Evolutionary conservation across 2,113 vertebrate genomes (phyloP).

Genomic region (Solea senegalensis): DNA sequence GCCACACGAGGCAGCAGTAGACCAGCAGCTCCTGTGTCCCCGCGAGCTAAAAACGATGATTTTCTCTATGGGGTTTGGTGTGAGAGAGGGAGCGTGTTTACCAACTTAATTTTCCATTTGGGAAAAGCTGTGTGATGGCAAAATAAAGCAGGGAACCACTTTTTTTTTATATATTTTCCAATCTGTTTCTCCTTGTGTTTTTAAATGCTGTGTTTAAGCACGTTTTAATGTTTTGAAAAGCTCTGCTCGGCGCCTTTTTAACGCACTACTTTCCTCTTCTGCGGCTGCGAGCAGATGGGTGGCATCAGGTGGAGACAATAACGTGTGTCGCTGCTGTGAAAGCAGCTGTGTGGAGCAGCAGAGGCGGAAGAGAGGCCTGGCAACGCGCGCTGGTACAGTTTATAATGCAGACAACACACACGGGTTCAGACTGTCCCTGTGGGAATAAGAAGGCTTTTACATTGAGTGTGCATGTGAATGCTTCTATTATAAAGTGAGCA

Average conservation of each 20-base stretch:
- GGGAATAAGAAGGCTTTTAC: background rate
- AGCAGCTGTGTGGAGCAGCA: constrained; percentile 40
- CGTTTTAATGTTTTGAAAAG: too few relatives aligned
- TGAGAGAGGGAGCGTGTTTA: too few relatives aligned
- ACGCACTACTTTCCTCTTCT: background rate
- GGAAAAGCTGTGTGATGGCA: too few relatives aligned
- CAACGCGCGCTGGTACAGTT: constrained; percentile 47
- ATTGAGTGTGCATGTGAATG: background rate
- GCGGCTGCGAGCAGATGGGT: constrained; percentile 68
- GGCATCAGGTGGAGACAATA: constrained; percentile 72
- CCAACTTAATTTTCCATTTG: too few relatives aligned
- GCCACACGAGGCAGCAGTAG: too few relatives aligned
- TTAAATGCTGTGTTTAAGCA: too few relatives aligned
- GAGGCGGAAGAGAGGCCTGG: constrained; percentile 44
- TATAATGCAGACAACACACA: background rate
- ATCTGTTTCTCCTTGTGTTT: too few relatives aligned
- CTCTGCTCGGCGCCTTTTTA: background rate
- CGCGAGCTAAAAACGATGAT: too few relatives aligned
- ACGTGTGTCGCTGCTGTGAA: constrained; percentile 77
- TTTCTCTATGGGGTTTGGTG: too few relatives aligned
- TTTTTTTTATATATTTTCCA: too few relatives aligned
- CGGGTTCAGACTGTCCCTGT: background rate
- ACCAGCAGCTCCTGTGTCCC: too few relatives aligned
- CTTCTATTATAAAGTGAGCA: background rate
- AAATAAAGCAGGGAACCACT: too few relatives aligned